Conservation (phyloP, 1,140 invertebrate species). For the Drosophila ercepeae region DNA sequence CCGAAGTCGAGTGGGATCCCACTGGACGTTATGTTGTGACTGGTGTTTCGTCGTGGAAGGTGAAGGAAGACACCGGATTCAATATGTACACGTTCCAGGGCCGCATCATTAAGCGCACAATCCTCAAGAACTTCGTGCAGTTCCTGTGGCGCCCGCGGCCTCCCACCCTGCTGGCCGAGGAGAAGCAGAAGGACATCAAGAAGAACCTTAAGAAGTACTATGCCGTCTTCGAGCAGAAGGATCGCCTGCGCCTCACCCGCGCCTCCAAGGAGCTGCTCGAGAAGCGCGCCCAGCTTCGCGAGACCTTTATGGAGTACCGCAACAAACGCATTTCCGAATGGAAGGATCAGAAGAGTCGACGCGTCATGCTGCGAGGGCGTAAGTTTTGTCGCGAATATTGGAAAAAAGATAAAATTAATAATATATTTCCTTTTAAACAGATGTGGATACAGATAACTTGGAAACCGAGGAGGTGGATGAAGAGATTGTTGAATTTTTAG, state of each 20-base stretch:
- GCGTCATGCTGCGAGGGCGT: conserved; percentile 94
- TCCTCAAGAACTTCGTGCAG: conserved; percentile 96
- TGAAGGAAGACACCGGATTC: conserved; percentile 98
- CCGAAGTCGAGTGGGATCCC: conserved; percentile 99
- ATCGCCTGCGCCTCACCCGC: conserved; percentile 95
- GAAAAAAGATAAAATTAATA: background rate
- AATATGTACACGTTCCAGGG: conserved; percentile 99
- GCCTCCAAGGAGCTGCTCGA: conserved; percentile 98
- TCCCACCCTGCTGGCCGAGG: conserved; percentile 91
- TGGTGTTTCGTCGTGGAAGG: conserved; percentile 97
- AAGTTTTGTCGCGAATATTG: conserved; percentile 83
- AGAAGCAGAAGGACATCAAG: conserved; percentile 96
- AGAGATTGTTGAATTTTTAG: conserved; percentile 98
- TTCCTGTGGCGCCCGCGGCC: conserved; percentile 98
- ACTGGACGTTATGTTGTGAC: conserved; percentile 99
- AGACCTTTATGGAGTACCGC: conserved; percentile 93
- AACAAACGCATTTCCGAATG: conserved; percentile 90
- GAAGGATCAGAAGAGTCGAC: conserved; percentile 89
- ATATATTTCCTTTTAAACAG: conserved; percentile 85
- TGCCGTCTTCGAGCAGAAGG: conserved; percentile 97
- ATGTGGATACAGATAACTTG: conserved; percentile 96
- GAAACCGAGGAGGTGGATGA: conserved; percentile 95
- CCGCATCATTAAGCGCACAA: conserved; percentile 89
- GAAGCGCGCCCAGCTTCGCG: conserved; percentile 95
- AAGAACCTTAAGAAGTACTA: conserved; percentile 99